Conservation (phyloP, 1,140 invertebrate species). For the Hylaeus anthracinus region DNA sequence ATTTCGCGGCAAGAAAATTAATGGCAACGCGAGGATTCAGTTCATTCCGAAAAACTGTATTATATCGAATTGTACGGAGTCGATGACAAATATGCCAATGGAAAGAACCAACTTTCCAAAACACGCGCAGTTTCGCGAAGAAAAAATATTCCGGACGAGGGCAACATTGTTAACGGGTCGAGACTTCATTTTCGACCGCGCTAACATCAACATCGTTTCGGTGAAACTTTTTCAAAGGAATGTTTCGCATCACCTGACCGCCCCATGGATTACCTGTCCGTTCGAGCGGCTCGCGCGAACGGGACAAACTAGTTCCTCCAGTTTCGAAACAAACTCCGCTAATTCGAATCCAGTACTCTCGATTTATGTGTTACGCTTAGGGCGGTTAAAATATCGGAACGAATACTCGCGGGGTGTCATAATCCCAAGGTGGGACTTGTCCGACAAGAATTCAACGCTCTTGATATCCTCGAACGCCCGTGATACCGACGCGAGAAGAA, state of each 20-base stretch:
- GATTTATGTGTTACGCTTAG: slow-evolving; percentile 14
- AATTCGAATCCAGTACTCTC: slow-evolving; percentile 20
- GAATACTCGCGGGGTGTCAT: slow-evolving; percentile 59
- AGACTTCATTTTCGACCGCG: neutral
- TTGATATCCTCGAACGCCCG: slow-evolving; percentile 17
- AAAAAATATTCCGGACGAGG: neutral
- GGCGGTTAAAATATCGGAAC: slow-evolving; percentile 24
- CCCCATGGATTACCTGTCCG: slow-evolving; percentile 14
- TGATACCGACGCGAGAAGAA: neutral
- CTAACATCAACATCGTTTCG: neutral
- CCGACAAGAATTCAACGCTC: slow-evolving; percentile 30
- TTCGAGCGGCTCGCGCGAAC: slow-evolving; percentile 8
- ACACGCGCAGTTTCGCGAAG: too few species aligned
- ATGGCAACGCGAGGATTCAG: too few species aligned
- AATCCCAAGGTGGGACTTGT: slow-evolving; percentile 57
- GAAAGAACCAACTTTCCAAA: too few species aligned
- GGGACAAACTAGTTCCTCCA: slow-evolving; percentile 48
- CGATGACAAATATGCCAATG: neutral
- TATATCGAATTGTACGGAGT: too few species aligned
- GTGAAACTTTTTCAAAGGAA: slow-evolving; percentile 23
- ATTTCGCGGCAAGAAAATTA: too few species aligned
- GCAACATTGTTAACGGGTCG: neutral
- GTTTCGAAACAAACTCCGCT: slow-evolving; percentile 44
- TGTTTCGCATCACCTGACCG: slow-evolving; percentile 33
- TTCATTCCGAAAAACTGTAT: too few species aligned